Evolutionary conservation across 2,113 vertebrate species (phyloP).

Genomic region (Egretta garzetta): DNA sequence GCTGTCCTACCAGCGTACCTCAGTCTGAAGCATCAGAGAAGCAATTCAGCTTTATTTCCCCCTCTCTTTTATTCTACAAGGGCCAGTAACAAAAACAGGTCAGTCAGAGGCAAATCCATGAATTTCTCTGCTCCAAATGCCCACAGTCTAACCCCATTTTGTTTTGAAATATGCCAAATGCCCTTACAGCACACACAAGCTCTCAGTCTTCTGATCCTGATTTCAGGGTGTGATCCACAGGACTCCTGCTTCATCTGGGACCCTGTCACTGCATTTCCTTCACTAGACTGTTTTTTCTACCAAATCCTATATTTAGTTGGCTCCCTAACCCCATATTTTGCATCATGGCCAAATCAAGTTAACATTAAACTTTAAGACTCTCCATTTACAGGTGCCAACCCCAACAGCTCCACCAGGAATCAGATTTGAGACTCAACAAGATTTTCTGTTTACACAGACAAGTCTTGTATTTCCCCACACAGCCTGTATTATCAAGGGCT

Average conservation of each 20-base stretch:
- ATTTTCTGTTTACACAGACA: not conserved
- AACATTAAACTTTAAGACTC: not conserved
- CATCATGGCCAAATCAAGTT: not conserved
- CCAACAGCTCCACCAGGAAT: not conserved
- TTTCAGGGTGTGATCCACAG: not conserved
- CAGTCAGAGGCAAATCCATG: not conserved
- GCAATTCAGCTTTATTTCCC: not conserved
- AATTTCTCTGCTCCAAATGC: not conserved
- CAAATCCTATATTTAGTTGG: not conserved
- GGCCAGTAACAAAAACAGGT: not conserved
- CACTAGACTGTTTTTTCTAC: not conserved
- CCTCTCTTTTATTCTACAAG: not conserved
- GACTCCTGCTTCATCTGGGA: not conserved
- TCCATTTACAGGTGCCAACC: not conserved
- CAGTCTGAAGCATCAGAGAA: not conserved
- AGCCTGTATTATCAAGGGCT: not conserved
- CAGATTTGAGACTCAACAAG: not conserved
- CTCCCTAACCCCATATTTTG: accelerated
- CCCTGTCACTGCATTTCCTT: not conserved
- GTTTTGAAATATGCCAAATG: not conserved
- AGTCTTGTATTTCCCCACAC: not conserved
- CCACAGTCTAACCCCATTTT: not conserved
- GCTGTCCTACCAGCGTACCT: accelerated
- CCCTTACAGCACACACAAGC: not conserved
- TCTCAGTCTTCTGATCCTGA: not conserved